Conservation (phyloP, 2,888 invertebrate genomes). For the Steinernema carpocapsae region DNA sequence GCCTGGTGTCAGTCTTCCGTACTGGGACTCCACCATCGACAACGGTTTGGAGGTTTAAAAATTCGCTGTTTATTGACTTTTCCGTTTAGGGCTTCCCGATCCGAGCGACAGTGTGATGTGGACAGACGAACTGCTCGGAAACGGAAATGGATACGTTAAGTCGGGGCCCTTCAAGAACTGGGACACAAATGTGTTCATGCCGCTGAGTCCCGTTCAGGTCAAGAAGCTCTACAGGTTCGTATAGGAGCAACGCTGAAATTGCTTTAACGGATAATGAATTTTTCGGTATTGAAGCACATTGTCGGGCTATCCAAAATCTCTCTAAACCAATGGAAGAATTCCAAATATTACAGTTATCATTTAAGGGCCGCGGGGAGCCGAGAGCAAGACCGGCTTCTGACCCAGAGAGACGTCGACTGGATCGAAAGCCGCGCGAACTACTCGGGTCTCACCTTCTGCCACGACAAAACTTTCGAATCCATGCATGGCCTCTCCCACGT, state of each 20-base stretch:
- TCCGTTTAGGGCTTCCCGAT: constrained; percentile 61
- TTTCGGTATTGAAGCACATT: no score
- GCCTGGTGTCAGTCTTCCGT: constrained; percentile 61
- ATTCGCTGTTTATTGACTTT: no score
- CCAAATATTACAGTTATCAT: no score
- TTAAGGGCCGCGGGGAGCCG: constrained; percentile 64
- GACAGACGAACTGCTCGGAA: constrained; percentile 65
- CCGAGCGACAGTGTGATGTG: constrained; percentile 65
- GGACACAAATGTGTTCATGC: constrained; percentile 66
- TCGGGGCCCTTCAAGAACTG: constrained; percentile 64
- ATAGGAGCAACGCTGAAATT: not conserved
- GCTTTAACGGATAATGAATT: no score
- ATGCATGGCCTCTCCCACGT: constrained; percentile 67
- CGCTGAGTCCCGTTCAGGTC: constrained; percentile 65
- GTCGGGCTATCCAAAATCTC: no score
- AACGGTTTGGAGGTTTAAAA: constrained; percentile 48
- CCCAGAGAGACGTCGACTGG: constrained; percentile 64
- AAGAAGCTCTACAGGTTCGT: constrained; percentile 62
- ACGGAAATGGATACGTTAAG: constrained; percentile 65
- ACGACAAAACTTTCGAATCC: constrained; percentile 67
- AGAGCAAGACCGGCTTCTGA: constrained; percentile 61
- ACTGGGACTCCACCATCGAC: constrained; percentile 67
- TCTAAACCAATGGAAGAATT: no score
- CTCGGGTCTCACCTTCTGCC: constrained; percentile 64
- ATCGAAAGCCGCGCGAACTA: constrained; percentile 57